These are phyloP conservation scores for Gryon sp. DNA, from an alignment of 1,140 invertebrate genomes.

Conservation along the genomic window DNA sequence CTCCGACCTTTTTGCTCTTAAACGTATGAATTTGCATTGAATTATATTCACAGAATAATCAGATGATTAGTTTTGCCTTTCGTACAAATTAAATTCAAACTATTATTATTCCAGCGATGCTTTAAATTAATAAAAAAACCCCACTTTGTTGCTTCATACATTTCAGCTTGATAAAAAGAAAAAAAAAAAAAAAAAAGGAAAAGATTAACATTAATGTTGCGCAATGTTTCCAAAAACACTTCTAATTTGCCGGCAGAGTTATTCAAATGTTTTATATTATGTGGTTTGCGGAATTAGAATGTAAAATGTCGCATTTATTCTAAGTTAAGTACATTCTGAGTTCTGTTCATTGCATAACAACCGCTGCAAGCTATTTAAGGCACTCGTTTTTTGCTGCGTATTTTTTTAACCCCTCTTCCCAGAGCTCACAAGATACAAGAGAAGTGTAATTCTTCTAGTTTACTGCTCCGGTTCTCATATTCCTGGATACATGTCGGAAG, in stretches of 20 bases:
- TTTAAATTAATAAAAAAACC: too few species aligned
- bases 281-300: conserved; percentile 21
- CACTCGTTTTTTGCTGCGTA: not conserved
- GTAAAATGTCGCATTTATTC: conserved; percentile 28
- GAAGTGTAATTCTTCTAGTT: conserved; percentile 56
- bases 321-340: conserved; percentile 8
- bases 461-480: conserved; percentile 46
- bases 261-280: conserved; percentile 27
- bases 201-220: not conserved
- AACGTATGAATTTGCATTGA: too few species aligned
- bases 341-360: conserved; percentile 47
- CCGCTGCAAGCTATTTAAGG: conserved; percentile 36
- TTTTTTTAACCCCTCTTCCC: conserved; percentile 3
- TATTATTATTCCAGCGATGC: too few species aligned
- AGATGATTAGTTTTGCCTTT: too few species aligned
- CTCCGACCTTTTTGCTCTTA: conserved; percentile 2
- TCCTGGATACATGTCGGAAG: conserved; percentile 49
- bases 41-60: too few species aligned
- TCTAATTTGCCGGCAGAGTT: conserved; percentile 2
- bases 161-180: too few species aligned
- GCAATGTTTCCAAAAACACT: not conserved
- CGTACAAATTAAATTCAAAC: too few species aligned
- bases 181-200: too few species aligned
- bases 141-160: too few species aligned
- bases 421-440: conserved; percentile 20